Evolutionary conservation across 1,140 invertebrate genomes (phyloP), one percentile per base, ranked within the genome.

Genomic region (Odontomachus brunneus): DNA sequence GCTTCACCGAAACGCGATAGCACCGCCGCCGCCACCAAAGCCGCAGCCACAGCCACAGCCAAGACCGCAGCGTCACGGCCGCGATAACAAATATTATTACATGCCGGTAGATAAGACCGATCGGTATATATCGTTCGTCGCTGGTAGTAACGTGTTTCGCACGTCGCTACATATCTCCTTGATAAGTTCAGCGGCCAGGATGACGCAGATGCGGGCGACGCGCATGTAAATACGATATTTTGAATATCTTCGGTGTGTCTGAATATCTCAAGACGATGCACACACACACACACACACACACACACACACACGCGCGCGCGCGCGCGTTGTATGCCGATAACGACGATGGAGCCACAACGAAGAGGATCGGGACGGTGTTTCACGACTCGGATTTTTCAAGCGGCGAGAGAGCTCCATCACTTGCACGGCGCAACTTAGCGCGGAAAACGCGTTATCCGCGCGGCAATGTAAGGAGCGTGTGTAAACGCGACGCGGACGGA

Each of bases 71-170:
- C 38, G 38, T 29, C 75, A 44, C 33, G 24, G 33, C 17, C 49
- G 33, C 22, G 75, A 80, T 80, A 80, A 80, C 63, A 69, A 80
- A 80, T 80, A 80, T 80, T 53, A 53, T 53, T 80, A 69, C 51
- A 17, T 78, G 38, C 49, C 49, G 48, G 60, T 2, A 33, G 65
- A 69, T 69, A 78, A 78, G 75, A 69, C 65, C 44, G 75, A 80
- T 80, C 75, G 75, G 69, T 78, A 57, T 22, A 19, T 69, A 57
- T 19, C 22, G 44, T 78, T 69, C 19, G 26, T 75, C 17, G 57
- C 19, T 11, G 33, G 33, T 55, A 49, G 38, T 51, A 22, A 66
- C 26, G 60, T n/a, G 33, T 11, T n/a, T 57, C 53, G 24, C 33
- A 38, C 55, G 33, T 59, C 53, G n/a, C 24, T 53, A 69, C 51